Base-by-base conservation (phyloP, 1,140 invertebrate genomes). In the Sitodiplosis mosellana region DNA sequence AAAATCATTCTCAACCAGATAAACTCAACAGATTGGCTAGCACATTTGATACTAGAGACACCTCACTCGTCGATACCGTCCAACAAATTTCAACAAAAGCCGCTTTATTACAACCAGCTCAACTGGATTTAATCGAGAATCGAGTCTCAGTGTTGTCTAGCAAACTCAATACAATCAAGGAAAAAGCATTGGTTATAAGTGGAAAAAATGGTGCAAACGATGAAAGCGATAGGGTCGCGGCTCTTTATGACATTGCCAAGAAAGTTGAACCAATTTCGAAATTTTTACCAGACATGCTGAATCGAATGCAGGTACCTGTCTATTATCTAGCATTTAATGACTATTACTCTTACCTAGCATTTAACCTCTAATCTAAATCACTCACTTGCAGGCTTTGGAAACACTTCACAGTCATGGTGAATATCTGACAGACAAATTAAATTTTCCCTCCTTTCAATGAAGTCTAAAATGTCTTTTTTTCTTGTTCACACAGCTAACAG, bases 391-490 rank as follows among this genome's bases (percentile, higher is more conserved):
- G 51, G 78, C 87, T 7, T 66, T 94, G 1, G 82, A 88, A 63
- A 72, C 77, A 14, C 64, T 93, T 7, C 88, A 93, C 64, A 80
- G 86, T 68, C 84, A 91, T 79, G 87, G 85, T 87, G 66, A 59
- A 41, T 33, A 20, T 34, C 40, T 34, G 33, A 34, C 33, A 7
- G 14, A 8, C 14, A 7, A 7, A 34, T 7, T 8, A 7, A 8
- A 34, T 34, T 34, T 8, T 7, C 14, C 14, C 7, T 34, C 33
- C 33, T 8, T 34, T 14, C 33, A 34, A 34, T 34, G 7, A 34
- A 34, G 38, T 47, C 46, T 50, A 45, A 49, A 47, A 51, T 38
- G 46, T 46, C 50, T 57, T 44, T 51, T 50, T 55, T 75, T 38
- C n/a, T n/a, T n/a, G n/a, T 50, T 57, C 45, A 50, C 50, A 54